Evolutionary conservation across 2,888 invertebrate species (phyloP), one percentile per base, ranked within the genome.

Genomic region (Anthrax anthrax): DNA sequence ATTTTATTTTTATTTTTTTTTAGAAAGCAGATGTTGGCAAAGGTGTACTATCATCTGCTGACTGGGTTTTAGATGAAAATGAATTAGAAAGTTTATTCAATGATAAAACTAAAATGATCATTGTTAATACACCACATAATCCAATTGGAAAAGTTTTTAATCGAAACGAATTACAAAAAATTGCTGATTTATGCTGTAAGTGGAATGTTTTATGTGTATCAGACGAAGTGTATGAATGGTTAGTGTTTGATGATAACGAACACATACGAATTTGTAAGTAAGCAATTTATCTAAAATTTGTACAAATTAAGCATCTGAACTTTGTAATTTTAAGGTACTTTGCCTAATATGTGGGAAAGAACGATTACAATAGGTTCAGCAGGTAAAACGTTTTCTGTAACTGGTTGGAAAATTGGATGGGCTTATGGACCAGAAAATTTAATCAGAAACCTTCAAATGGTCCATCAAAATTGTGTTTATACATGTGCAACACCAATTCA

Each of bases 151-250:
- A 98, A 71, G 87, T 94, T 5, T 68, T 67, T 29, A 56, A 58
- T 48, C 55, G 56, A 2, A 66, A 76, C 2, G 90, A 91, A 64
- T 62, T 90, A 52, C 71, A 78, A 55, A 61, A 77, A 52, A 86
- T 98, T 54, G 94, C 94, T 0, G 74, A 83, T 54, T 70, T 98
- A 47, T 96, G 95, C 64, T 85, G 84, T 62, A 89, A 95, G 60
- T 84, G 90, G 76, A 84, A 98, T 63, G 84, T 87, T 4, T 70
- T 98, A 10, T 94, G 92, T 47, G 69, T 98, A 18, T 83, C 94
- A 1, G 98, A 98, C 67, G 98, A 98, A 67, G 98, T 98, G 0
- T 98, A 98, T 57, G 97, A 99, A 66, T 97, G 95, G 92, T 76
- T 98, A 64, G 85, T 89, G 13, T 95, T 83, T 59, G 78, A 84